Conservation (phyloP, 2,113 vertebrate genomes). For the Mixornis gularis region DNA sequence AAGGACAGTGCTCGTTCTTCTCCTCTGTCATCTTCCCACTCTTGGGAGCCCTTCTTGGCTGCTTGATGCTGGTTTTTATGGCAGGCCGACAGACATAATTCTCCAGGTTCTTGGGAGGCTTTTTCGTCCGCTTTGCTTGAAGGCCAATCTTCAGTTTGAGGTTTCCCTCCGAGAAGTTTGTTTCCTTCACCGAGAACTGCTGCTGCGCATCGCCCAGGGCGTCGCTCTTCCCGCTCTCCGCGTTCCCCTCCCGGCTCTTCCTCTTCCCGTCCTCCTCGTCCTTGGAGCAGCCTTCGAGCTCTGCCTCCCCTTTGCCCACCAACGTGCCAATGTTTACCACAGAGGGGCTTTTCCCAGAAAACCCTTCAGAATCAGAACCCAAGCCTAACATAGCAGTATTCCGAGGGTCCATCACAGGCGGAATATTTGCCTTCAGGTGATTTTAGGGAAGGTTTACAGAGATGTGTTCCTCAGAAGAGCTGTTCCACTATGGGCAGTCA, state of each 20-base stretch:
- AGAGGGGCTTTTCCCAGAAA: constrained; percentile 74
- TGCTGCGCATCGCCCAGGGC: constrained; percentile 68
- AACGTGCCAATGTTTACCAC: constrained; percentile 55
- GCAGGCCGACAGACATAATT: constrained; percentile 96
- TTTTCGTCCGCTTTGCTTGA: constrained; percentile 93
- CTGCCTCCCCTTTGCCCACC: constrained; percentile 65
- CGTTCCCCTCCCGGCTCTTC: constrained; percentile 37
- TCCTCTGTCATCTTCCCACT: constrained; percentile 75
- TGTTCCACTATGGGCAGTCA: constrained; percentile 52
- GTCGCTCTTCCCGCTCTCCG: constrained; percentile 5
- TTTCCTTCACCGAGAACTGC: constrained; percentile 86
- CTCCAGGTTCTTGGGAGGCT: constrained; percentile 95
- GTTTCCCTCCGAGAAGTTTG: constrained; percentile 86
- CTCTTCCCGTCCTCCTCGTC: constrained; percentile 69
- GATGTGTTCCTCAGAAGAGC: constrained; percentile 49
- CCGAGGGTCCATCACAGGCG: constrained; percentile 79
- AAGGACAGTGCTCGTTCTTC: constrained; percentile 68
- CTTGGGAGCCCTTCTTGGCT: constrained; percentile 72
- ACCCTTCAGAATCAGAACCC: constrained; percentile 76
- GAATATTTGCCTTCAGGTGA: constrained; percentile 45
- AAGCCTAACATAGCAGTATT: constrained; percentile 81
- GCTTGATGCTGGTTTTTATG: constrained; percentile 87
- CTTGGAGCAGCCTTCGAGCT: constrained; percentile 49
- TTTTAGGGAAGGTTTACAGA: constrained; percentile 56
- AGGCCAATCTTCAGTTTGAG: constrained; percentile 89